Conservation (phyloP, 2,113 vertebrate genomes). For the Hipposideros armiger region DNA sequence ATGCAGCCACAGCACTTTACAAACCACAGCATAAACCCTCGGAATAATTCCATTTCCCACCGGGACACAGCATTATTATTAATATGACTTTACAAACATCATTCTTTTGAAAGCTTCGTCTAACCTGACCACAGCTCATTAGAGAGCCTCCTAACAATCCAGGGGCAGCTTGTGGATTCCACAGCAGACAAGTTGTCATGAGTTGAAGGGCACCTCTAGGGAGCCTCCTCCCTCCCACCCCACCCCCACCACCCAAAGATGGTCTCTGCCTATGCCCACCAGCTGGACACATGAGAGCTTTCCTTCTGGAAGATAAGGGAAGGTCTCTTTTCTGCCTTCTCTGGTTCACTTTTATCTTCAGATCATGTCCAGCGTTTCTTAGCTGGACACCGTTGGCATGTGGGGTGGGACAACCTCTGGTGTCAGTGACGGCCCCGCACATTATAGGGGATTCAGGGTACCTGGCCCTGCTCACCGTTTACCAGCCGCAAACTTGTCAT, state of each 20-base stretch:
- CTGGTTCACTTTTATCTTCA: background rate
- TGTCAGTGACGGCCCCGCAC: accelerated
- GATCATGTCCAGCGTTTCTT: background rate
- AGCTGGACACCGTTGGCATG: accelerated
- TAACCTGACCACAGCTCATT: constrained; percentile 46
- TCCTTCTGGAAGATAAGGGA: too few species aligned
- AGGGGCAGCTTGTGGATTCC: background rate
- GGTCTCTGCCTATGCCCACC: background rate
- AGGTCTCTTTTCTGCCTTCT: background rate
- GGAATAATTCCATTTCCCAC: background rate
- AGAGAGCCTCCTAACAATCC: background rate
- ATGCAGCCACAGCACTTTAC: background rate
- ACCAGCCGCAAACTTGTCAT: accelerated
- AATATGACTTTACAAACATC: constrained; percentile 38
- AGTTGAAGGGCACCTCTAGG: background rate
- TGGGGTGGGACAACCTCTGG: accelerated
- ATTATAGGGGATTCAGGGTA: accelerated
- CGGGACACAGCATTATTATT: background rate
- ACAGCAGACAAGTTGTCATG: background rate
- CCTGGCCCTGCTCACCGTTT: accelerated
- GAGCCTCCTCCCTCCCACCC: accelerated
- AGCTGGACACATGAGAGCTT: accelerated
- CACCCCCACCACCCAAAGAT: background rate
- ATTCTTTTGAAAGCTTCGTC: constrained; percentile 12
- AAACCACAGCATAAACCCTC: background rate